Percentiles rank a stretch among this genome's conserved stretches.
Conservation (phyloP, 1,140 invertebrate genomes). For the Orchesella cincta region DNA sequence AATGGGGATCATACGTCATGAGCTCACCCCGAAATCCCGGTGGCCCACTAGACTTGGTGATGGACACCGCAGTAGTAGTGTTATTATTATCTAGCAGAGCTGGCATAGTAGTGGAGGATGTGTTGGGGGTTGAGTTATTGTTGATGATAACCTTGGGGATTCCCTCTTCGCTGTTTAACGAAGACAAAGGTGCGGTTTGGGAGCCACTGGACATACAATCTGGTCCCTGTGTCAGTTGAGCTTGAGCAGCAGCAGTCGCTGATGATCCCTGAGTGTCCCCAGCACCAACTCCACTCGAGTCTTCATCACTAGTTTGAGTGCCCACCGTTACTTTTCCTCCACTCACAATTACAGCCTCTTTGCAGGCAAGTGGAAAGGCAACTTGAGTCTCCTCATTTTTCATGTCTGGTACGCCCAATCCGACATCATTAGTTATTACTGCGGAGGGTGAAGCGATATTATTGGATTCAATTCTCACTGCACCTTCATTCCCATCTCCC, state of each 20-base stretch:
- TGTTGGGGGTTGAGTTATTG: not conserved
- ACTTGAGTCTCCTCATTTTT: slow-evolving; percentile 8
- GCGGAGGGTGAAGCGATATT: not conserved
- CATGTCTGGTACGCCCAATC: not conserved
- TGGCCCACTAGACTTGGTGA: not conserved
- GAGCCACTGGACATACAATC: slow-evolving; percentile 13
- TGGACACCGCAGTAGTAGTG: not conserved
- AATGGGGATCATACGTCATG: slow-evolving; percentile 79
- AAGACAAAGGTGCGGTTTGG: slow-evolving; percentile 7
- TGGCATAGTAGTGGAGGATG: slow-evolving; percentile 11
- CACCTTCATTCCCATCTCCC: not conserved
- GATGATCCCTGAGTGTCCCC: not conserved
- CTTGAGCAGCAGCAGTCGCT: not conserved
- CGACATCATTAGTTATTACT: slow-evolving; percentile 1
- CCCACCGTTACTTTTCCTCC: slow-evolving; percentile 69
- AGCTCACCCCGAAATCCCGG: slow-evolving; percentile 69
- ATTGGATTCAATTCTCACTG: not conserved
- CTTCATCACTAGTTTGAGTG: slow-evolving; percentile 77
- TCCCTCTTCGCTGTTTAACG: not conserved
- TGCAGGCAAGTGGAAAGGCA: not conserved
- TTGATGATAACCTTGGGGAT: not conserved
- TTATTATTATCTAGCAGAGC: slow-evolving; percentile 22
- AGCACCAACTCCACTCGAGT: slow-evolving; percentile 57
- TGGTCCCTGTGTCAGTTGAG: not conserved
- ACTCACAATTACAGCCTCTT: not conserved